These are phyloP conservation scores for Umimayanthus kanabou DNA, from an alignment of 92 coral and sea anemone genomes.

Conservation along the genomic window DNA sequence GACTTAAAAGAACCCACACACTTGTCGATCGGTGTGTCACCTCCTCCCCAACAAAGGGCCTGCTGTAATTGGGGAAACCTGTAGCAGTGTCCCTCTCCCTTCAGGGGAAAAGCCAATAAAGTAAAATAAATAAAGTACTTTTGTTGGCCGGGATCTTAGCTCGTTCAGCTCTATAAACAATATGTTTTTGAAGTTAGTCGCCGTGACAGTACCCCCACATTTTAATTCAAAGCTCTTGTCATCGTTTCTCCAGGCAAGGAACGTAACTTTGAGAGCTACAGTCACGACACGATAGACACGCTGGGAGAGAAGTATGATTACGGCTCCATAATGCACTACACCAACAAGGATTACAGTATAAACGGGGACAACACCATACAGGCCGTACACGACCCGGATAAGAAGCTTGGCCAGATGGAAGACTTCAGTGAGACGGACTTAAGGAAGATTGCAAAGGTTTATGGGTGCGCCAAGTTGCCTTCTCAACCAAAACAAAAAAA, in stretches of 20 bases:
- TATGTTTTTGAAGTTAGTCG: neutral
- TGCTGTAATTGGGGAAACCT: no score
- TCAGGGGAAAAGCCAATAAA: no score
- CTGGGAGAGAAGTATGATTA: constrained; percentile 75
- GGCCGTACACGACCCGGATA: constrained; percentile 62
- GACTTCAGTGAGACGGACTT: constrained; percentile 77
- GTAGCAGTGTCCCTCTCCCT: no score
- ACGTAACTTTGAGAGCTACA: constrained; percentile 76
- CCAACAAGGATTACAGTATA: constrained; percentile 79
- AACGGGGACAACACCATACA: constrained; percentile 82
- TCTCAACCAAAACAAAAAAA: constrained; percentile 5
- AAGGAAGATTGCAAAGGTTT: constrained; percentile 69
- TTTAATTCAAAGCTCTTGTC: neutral
- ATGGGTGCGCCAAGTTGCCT: constrained; percentile 57
- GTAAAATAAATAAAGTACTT: neutral
- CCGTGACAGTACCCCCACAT: neutral
- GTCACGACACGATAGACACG: constrained; percentile 76
- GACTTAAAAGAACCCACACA: no score
- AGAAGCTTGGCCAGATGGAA: constrained; percentile 76
- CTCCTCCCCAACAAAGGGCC: no score
- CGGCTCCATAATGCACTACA: constrained; percentile 85
- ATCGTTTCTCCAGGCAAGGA: constrained; percentile 52
- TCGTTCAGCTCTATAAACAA: neutral
- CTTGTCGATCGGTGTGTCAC: no score
- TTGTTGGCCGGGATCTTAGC: neutral